Conservation (phyloP, 1,140 invertebrate species). For the Drosophila lacteicornis region DNA sequence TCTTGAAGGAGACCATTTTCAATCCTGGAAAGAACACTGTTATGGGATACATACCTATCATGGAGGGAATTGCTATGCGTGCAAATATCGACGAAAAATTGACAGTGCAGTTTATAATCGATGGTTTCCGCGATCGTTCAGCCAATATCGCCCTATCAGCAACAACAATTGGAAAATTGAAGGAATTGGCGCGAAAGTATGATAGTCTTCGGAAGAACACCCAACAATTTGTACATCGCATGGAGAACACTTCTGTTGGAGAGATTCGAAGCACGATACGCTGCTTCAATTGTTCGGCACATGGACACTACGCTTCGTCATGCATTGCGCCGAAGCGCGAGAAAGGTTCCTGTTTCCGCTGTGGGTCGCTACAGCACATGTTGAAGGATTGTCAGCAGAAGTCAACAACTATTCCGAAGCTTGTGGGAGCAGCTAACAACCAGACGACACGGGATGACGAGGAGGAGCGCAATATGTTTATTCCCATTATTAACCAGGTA, state of each 20-base stretch:
- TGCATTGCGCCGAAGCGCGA: neutral
- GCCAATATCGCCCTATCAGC: neutral
- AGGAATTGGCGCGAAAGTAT: neutral
- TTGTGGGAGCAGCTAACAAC: neutral
- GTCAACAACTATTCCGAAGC: neutral
- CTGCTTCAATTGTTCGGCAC: neutral
- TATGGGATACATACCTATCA: neutral
- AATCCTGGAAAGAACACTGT: conserved; percentile 1
- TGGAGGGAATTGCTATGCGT: conserved; percentile 2
- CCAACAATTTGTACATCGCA: no score
- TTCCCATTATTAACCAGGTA: neutral
- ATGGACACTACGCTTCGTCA: conserved; percentile 1
- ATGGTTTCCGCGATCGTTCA: neutral
- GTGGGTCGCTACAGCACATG: neutral
- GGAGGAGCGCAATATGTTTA: neutral
- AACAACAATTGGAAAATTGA: neutral
- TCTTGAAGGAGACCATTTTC: no score
- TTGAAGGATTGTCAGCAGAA: neutral
- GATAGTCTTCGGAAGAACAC: neutral
- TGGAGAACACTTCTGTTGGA: no score
- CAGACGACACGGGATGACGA: neutral
- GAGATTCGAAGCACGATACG: neutral
- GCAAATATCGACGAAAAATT: neutral
- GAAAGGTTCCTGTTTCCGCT: neutral
- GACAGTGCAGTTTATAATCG: neutral